Evolutionary conservation across 2,888 invertebrate species (phyloP), one percentile per base, ranked within the genome.

Genomic region (Aelia acuminata): DNA sequence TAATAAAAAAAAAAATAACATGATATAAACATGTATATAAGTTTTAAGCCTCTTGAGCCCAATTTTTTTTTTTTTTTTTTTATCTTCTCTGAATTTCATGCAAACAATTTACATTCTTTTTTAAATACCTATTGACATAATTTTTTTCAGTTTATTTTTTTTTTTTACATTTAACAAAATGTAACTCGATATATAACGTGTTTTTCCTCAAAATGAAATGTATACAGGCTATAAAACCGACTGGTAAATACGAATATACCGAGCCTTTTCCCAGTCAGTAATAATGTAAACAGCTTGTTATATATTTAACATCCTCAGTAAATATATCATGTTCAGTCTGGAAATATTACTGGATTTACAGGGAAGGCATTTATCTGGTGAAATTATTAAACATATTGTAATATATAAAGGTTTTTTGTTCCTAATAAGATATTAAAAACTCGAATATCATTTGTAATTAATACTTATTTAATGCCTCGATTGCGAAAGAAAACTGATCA

Each of bases 241-340:
- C 2, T 11, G 3, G 63, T 35, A 70, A 70, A 70, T 35, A 70
- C 35, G 15, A 20, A 18, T 35, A 35, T 8, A 70, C 3, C 7
- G 3, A 10, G n/a, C n/a, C n/a, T n/a, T 3, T 70, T 70, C 20
- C 63, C 31, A 26, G 26, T 4, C 57, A 70, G 63, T 70, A 35
- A 35, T 70, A 70, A 35, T 70, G 63, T 70, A 70, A 70, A 70
- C 63, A 70, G 63, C 63, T 70, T 35, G 63, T 70, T 70, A 70
- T 70, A 31, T 70, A 70, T 70, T 70, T 70, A 5, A 18, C 35
- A 70, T 35, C 63, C 63, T 35, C 63, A 1, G 63, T 35, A 70
- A 85, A 39, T 85, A 85, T 85, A 85, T 35, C 20, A 35, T 18
- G 35, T 53, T 49, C 49, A 35, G 22, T n/a, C 53, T 49, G 18